These are phyloP conservation scores for Hypotaenidia okinawae DNA, from an alignment of 2,797 vertebrate genomes.

Conservation along the genomic window DNA sequence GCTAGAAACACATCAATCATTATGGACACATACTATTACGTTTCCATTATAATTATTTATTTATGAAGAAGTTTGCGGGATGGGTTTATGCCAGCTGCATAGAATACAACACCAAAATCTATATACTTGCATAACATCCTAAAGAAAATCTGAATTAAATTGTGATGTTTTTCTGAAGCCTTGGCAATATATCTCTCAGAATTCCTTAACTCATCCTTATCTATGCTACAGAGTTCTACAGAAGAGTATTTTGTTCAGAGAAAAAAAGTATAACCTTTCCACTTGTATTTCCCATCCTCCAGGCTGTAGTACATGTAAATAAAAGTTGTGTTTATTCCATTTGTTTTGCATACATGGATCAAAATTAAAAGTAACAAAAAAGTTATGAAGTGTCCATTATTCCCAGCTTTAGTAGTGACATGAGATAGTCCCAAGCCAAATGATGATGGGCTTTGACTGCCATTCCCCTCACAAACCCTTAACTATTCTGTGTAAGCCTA, in stretches of 20 bases:
- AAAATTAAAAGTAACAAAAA: neutral
- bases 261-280: neutral
- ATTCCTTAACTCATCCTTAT: neutral
- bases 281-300: neutral
- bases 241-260: neutral
- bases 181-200: neutral
- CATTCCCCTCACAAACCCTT: neutral
- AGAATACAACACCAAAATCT: neutral
- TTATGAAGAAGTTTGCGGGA: neutral
- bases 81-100: neutral
- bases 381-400: neutral
- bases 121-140: neutral
- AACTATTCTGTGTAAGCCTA: neutral
- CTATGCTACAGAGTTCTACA: neutral
- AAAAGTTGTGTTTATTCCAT: neutral
- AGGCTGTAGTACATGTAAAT: accelerated
- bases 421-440: neutral
- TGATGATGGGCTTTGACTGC: neutral
- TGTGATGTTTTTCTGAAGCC: neutral
- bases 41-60: neutral
- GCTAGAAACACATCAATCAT: neutral
- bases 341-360: neutral
- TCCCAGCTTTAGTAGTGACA: neutral
- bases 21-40: neutral
- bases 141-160: neutral